Percentiles rank a stretch among this genome's conserved stretches.
Conservation (phyloP, 2,888 invertebrate genomes). For the Anoplius nigerrimus region DNA sequence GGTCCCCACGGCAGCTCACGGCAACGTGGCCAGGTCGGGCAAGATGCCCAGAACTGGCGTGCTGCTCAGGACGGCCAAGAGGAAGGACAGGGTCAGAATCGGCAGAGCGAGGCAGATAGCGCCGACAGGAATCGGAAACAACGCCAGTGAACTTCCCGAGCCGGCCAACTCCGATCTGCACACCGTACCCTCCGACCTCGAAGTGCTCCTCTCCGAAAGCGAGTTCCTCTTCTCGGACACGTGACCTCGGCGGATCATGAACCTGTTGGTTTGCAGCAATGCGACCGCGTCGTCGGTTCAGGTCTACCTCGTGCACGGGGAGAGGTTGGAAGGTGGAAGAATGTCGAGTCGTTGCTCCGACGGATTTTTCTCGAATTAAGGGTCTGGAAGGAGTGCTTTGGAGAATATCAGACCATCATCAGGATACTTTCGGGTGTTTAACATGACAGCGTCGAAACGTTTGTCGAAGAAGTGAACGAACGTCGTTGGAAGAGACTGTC, state of each 20-base stretch:
- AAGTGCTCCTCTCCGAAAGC: conserved; percentile 79
- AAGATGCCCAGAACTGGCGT: conserved; percentile 75
- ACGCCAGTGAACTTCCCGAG: conserved; percentile 56
- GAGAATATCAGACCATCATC: no score
- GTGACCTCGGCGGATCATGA: conserved; percentile 65
- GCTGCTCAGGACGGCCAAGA: conserved; percentile 72
- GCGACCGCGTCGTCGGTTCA: conserved; percentile 19
- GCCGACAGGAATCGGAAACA: conserved; percentile 53
- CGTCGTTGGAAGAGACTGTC: no score
- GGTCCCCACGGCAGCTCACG: conserved; percentile 37
- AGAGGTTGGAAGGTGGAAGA: no score
- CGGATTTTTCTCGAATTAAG: no score
- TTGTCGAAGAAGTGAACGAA: no score
- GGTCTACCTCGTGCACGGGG: background rate
- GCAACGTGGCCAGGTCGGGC: conserved; percentile 38
- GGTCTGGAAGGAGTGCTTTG: no score
- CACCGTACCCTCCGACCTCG: conserved; percentile 80
- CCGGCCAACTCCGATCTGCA: conserved; percentile 78
- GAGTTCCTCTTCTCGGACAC: conserved; percentile 78
- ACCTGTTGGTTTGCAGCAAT: conserved; percentile 5
- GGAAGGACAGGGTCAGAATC: conserved; percentile 64
- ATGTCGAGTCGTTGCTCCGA: no score
- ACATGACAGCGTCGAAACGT: no score
- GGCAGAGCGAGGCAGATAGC: conserved; percentile 67
- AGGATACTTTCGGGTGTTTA: no score